phyloP scores from a whole-genome alignment of 2,797 vertebrate species.

The Gadopsis marmoratus region DNA sequence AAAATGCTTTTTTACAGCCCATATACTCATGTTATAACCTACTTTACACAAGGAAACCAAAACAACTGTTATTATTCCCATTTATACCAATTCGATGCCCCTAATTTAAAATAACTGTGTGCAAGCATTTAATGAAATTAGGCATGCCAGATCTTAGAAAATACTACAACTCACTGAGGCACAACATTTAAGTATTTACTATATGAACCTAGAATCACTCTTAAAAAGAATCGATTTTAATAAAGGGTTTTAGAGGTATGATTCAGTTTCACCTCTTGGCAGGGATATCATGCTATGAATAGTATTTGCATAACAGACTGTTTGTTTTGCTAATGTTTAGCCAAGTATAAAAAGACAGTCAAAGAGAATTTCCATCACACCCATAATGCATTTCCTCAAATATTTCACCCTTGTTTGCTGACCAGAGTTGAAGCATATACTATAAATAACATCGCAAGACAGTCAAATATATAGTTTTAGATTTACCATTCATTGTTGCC shows the following conservation, averaged over 20 bases:
- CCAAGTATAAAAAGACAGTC: neutral
- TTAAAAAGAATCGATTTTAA: neutral
- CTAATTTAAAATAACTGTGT: slow-evolving; percentile 6
- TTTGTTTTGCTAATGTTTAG: neutral
- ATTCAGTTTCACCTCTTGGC: neutral
- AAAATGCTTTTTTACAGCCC: neutral
- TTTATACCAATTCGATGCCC: neutral
- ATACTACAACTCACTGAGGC: neutral
- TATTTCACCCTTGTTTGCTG: neutral
- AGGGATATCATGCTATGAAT: neutral
- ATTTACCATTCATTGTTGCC: neutral
- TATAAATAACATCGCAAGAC: neutral
- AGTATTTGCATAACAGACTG: neutral
- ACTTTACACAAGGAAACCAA: neutral
- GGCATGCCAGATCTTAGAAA: slow-evolving; percentile 30
- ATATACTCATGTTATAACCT: no score
- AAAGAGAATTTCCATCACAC: neutral
- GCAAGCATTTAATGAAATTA: slow-evolving; percentile 15
- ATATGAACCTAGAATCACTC: neutral
- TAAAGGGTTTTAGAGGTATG: neutral
- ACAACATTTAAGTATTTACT: neutral
- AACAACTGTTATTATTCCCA: neutral
- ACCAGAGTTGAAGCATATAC: neutral
- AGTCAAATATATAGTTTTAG: neutral
- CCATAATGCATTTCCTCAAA: neutral